Base-by-base conservation (phyloP, 2,888 invertebrate species). In the Netelia fuscicornis region DNA sequence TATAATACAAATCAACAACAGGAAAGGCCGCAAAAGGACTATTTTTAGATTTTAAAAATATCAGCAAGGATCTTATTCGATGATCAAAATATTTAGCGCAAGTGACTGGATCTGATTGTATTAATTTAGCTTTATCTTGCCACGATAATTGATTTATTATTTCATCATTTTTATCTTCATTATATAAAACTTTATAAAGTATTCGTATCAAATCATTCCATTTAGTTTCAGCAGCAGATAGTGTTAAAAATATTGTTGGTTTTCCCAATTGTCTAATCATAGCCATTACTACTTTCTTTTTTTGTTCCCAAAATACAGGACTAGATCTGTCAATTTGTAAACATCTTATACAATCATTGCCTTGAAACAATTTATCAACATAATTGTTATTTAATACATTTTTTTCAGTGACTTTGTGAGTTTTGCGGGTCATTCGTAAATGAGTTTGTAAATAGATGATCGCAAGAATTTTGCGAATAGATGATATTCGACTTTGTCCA, bases 261-360 rank as follows among this genome's bases (percentile, higher is more conserved):
- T 67, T 58, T 54, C 87, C 86, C 48, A 84, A 60, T 76, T 88
- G 86, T 30, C 83, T 64, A n/a, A 87, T 82, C 88, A 87, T 87
- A 13, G 81, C 79, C 60, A 85, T 84, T 60, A 86, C 30, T 62
- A 70, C 62, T 78, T 83, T 85, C 17, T 17, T 65, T 86, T 81
- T 76, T 58, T 81, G 54, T 76, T 76, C 71, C 85, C 86, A 87
- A 76, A 76, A 86, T 30, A 76, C 54, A 48, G 85, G 83, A 71
- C 75, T 78, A n/a, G 72, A 77, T 2, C 81, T 60, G 60, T 85
- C 78, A 1, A 76, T n/a, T 58, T 81, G 48, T 13, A 86, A 58
- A 80, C 79, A 62, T 83, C 23, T 70, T 74, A 62, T 76, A 56
- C 85, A 70, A 42, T 79, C 79, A 58, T 85, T 75, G 13, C 71